Base-by-base conservation (phyloP, 2,888 invertebrate genomes). In the Leptinotarsa rubiginosa region DNA sequence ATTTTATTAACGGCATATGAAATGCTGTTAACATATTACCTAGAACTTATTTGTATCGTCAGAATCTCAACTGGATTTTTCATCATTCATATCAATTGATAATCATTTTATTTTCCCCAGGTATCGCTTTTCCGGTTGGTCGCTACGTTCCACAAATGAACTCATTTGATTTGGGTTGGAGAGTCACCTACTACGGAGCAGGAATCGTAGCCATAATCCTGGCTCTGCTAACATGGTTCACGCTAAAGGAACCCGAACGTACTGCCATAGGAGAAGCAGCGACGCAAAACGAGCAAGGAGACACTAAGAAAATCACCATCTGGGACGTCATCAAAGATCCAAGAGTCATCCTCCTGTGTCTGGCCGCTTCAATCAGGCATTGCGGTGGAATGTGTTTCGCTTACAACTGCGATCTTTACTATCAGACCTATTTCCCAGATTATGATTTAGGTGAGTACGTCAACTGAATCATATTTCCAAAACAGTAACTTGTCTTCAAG, bases 341-440 rank as follows among this genome's bases (percentile, higher is more conserved):
- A 1, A 91, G 95, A 73, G 91, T 96, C 79, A 89, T 96, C 49
- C 90, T 96, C 85, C 89, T 96, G 70, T 95, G 95, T 86, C 86
- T 96, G 1, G 96, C 96, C n/a, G 96, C 96, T 20, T 95, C 96
- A 56, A 93, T 96, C 81, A 92, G 96, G 81, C 96, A 96, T 88
- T 95, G 95, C 81, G 96, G 94, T 80, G 96, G 96, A 77, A 95
- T 96, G 93, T 94, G 94, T 77, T 96, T 96, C 88, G 96, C 96
- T 0, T 96, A 96, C 89, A 96, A 96, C 87, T 96, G 96, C 7
- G 96, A 96, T 86, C 89, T 96, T 69, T 96, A 96, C 89, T 96
- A 96, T 87, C 92, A 95, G 77, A 93, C 92, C 74, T 96, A 96
- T 88, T 96, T 95, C 88, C 96, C 96, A 0, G 95, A 96, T 83